These are phyloP conservation scores for Melieria omissa DNA, from an alignment of 2,888 invertebrate genomes.

Conservation along the genomic window DNA sequence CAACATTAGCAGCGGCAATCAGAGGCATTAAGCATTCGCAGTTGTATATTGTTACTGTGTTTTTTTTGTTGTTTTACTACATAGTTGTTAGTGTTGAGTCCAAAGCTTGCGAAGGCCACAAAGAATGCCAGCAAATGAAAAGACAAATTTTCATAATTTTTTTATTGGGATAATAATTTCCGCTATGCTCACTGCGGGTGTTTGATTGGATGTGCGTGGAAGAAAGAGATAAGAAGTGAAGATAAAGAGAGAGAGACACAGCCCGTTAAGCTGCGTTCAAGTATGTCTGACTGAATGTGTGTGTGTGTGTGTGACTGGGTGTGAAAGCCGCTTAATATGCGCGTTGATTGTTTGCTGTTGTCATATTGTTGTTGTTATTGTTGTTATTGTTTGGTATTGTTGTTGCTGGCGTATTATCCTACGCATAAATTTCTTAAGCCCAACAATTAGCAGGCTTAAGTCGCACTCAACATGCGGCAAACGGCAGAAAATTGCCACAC, in stretches of 20 bases:
- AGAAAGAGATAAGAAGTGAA: too few species aligned
- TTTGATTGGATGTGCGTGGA: background rate
- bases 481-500: background rate
- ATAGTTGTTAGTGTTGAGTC: background rate
- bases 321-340: conserved; percentile 21
- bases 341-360: conserved; percentile 1
- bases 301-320: conserved; percentile 6
- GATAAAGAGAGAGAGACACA: too few species aligned
- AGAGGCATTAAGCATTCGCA: conserved; percentile 41
- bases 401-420: conserved; percentile 7
- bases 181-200: background rate
- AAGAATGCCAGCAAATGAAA: conserved; percentile 36
- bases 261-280: background rate
- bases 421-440: conserved; percentile 47
- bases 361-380: background rate
- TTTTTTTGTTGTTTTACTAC: too few species aligned
- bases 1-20: conserved; percentile 45
- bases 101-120: conserved; percentile 14
- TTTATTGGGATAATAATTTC: conserved; percentile 47
- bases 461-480: conserved; percentile 10
- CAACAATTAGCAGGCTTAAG: conserved; percentile 62
- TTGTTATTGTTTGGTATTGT: background rate
- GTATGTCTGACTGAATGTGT: conserved; percentile 11
- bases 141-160: conserved; percentile 50
- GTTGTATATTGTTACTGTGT: background rate